Evolutionary conservation across 1,140 invertebrate genomes (phyloP).

Genomic region (Mya arenaria): DNA sequence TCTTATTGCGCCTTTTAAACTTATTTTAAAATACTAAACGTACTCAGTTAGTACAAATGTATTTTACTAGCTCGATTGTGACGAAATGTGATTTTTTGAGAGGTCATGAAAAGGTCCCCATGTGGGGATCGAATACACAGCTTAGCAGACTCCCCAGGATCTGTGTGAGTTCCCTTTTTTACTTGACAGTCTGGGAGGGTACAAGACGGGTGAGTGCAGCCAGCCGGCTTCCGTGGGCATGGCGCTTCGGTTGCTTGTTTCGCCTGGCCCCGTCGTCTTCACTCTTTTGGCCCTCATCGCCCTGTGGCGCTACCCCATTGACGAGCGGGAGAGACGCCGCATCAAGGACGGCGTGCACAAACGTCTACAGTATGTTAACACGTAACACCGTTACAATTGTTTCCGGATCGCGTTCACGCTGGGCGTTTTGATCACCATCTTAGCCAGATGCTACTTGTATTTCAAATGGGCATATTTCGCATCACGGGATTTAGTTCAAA

Average conservation of each 20-base stretch:
- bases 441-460: background rate
- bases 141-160: too few species aligned
- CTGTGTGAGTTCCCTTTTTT: too few species aligned
- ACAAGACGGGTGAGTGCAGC: conserved; percentile 69
- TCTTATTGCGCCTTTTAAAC: too few species aligned
- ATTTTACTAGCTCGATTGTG: too few species aligned
- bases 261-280: conserved; percentile 73
- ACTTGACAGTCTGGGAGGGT: conserved; percentile 76
- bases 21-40: too few species aligned
- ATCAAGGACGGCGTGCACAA: conserved; percentile 52
- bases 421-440: background rate
- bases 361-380: background rate
- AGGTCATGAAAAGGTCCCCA: too few species aligned
- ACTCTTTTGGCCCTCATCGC: conserved; percentile 67
- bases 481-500: background rate
- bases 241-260: conserved; percentile 72
- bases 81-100: too few species aligned
- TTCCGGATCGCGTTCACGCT: too few species aligned
- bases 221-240: conserved; percentile 72
- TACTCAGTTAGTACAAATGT: too few species aligned
- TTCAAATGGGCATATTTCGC: background rate
- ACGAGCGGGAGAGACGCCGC: conserved; percentile 63
- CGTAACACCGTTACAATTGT: background rate
- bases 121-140: too few species aligned
- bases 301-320: conserved; percentile 74